Evolutionary conservation across 2,797 vertebrate genomes (phyloP).

Genomic region (Potorous gilbertii): DNA sequence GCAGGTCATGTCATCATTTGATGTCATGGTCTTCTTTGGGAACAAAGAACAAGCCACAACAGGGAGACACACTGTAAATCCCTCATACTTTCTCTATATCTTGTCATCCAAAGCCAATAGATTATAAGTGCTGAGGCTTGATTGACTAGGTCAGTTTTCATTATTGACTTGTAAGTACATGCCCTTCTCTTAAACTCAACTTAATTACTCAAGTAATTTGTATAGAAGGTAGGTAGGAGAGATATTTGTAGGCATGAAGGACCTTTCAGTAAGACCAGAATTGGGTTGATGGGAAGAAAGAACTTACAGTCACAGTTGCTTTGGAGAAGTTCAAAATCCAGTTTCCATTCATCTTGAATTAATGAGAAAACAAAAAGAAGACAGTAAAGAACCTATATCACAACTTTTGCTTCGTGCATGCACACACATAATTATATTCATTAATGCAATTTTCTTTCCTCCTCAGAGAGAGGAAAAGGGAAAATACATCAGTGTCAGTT

Average conservation of each 20-base stretch:
- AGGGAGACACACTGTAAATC: background rate
- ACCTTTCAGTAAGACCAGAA: background rate
- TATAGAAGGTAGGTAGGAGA: background rate
- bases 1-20: no score
- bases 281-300: background rate
- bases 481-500: constrained; percentile 24
- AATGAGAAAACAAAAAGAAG: background rate
- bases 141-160: background rate
- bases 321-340: background rate
- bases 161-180: background rate
- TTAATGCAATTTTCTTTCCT: background rate
- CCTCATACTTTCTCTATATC: background rate
- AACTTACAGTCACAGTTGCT: background rate
- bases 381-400: background rate
- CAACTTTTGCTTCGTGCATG: background rate
- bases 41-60: no score
- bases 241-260: background rate
- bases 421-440: background rate
- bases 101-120: background rate
- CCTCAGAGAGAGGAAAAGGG: background rate
- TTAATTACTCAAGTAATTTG: background rate
- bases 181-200: background rate
- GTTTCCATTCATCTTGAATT: background rate
- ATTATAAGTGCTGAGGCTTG: background rate
- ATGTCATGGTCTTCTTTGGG: no score